phyloP scores from a whole-genome alignment of 2,797 vertebrate genomes.

The Sebastes glaucus region DNA sequence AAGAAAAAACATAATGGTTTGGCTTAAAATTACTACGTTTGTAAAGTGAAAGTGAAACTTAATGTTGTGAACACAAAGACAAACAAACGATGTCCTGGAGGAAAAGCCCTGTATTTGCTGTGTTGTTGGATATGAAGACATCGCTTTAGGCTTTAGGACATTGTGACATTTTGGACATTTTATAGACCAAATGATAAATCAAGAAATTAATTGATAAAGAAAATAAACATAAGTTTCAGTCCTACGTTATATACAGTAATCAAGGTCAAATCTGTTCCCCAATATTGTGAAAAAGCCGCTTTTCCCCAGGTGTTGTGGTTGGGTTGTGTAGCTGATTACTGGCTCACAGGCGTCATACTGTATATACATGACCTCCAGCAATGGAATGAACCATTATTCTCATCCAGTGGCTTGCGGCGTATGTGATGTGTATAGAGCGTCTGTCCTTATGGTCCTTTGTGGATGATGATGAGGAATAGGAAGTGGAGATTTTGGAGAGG shows the following conservation, averaged over 20 bases:
- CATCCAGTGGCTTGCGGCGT: constrained; percentile 18
- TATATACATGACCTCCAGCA: constrained; percentile 29
- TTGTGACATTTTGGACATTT: neutral
- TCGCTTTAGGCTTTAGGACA: neutral
- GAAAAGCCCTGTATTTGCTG: neutral
- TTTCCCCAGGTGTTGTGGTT: neutral
- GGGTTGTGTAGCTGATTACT: neutral
- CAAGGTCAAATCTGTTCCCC: neutral
- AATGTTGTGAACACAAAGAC: too few species aligned
- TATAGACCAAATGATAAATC: neutral
- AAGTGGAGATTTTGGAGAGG: constrained; percentile 32
- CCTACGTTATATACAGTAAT: neutral
- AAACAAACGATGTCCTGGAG: too few species aligned
- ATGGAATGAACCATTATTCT: constrained; percentile 40
- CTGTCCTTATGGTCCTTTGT: constrained; percentile 33
- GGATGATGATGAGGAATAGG: constrained; percentile 42
- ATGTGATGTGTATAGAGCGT: constrained; percentile 29
- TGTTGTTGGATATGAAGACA: neutral
- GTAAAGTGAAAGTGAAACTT: too few species aligned
- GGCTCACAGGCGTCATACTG: neutral
- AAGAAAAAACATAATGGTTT: too few species aligned
- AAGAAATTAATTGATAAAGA: neutral
- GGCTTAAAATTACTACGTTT: too few species aligned
- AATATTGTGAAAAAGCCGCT: neutral
- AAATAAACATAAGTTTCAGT: neutral